Percentiles rank a stretch among this genome's conserved stretches.
Conservation (phyloP, 2,113 vertebrate genomes). For the Festucalex cinctus region DNA sequence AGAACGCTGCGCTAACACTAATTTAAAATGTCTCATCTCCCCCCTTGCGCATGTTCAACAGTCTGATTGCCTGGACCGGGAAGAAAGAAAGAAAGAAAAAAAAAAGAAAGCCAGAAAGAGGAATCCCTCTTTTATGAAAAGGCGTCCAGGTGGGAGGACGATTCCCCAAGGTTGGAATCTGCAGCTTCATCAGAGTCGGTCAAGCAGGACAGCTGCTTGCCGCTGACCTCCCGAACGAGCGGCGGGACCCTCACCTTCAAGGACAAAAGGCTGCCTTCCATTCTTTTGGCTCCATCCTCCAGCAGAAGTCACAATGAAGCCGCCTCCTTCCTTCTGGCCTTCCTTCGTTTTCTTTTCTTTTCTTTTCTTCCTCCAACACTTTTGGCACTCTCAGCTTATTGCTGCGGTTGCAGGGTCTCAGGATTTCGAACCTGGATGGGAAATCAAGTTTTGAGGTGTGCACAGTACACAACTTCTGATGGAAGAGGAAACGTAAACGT, state of each 20-base stretch:
- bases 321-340: constrained; percentile 10
- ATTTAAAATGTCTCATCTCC: constrained; percentile 77
- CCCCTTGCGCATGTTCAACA: constrained; percentile 67
- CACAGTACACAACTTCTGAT: background rate
- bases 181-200: constrained; percentile 73
- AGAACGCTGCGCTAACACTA: constrained; percentile 54
- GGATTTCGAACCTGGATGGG: constrained; percentile 30
- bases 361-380: constrained; percentile 29
- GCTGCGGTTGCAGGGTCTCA: constrained; percentile 29
- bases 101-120: constrained; percentile 64
- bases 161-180: constrained; percentile 65
- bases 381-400: constrained; percentile 36
- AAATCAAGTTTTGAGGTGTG: constrained; percentile 28
- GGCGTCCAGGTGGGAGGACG: constrained; percentile 56
- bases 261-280: constrained; percentile 50
- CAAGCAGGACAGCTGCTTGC: constrained; percentile 59
- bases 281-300: constrained; percentile 19
- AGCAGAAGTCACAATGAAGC: constrained; percentile 11
- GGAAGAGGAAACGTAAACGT: background rate
- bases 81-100: too few species aligned
- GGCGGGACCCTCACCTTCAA: constrained; percentile 43
- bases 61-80: constrained; percentile 67
- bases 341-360: constrained; percentile 21
- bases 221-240: constrained; percentile 35
- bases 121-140: constrained; percentile 72